Evolutionary conservation across 2,888 invertebrate species (phyloP).

Genomic region (Acronicta aceris): DNA sequence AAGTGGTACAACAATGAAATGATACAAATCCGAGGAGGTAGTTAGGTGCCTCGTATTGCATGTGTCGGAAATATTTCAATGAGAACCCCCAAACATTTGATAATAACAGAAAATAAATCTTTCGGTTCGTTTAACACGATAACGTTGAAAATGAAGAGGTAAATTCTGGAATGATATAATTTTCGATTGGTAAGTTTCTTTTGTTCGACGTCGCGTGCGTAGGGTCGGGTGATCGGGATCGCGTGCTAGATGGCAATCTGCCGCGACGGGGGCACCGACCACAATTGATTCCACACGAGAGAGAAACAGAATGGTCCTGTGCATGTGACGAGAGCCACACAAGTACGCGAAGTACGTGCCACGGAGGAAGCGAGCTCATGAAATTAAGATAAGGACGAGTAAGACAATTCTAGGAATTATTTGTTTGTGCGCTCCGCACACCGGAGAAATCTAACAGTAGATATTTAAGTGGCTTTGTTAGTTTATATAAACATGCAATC

Average conservation of each 20-base stretch:
- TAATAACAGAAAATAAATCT: conserved; percentile 42
- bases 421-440: conserved; percentile 46
- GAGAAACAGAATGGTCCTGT: conserved; percentile 60
- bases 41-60: conserved; percentile 14
- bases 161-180: conserved; percentile 68
- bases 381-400: conserved; percentile 58
- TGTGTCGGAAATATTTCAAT: conserved; percentile 34
- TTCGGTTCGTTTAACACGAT: conserved; percentile 44
- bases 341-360: conserved; percentile 33
- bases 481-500: conserved; percentile 50
- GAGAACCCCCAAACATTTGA: conserved; percentile 24
- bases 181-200: conserved; percentile 79
- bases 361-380: conserved; percentile 54
- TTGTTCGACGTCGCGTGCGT: conserved; percentile 83
- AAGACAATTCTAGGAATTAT: conserved; percentile 55
- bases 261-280: conserved; percentile 78
- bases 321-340: conserved; percentile 55
- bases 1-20: conserved; percentile 74
- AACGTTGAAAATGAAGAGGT: conserved; percentile 63
- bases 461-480: conserved; percentile 44
- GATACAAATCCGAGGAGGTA: conserved; percentile 64
- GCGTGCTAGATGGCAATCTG: conserved; percentile 85
- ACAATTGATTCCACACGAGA: conserved; percentile 82
- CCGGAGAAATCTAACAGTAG: conserved; percentile 44
- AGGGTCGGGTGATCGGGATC: conserved; percentile 82